phyloP scores from a whole-genome alignment of 2,113 vertebrate species.

The Psilopogon haemacephalus region DNA sequence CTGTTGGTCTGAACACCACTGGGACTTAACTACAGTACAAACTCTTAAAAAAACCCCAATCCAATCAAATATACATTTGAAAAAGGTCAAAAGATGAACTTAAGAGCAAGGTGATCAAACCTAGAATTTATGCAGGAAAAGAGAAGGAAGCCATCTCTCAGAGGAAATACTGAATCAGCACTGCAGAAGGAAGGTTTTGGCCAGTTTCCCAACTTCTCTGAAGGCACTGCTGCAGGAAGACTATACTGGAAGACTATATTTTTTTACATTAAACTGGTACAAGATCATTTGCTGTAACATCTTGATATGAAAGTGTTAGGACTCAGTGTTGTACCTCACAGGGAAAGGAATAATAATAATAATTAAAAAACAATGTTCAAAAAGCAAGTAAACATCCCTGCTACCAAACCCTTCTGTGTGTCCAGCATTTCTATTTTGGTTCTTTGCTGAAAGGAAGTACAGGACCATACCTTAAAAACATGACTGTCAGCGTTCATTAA shows the following conservation, averaged over 20 bases:
- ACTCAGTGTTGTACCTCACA: not conserved
- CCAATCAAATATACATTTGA: not conserved
- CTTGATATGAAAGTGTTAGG: not conserved
- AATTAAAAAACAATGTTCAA: not conserved
- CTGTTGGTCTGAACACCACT: not conserved
- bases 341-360: not conserved
- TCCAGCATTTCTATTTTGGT: slow-evolving; percentile 46
- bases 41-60: not conserved
- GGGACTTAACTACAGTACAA: not conserved
- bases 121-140: not conserved
- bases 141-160: not conserved
- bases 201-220: not conserved
- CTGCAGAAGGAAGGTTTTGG: not conserved
- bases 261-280: not conserved
- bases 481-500: slow-evolving; percentile 76
- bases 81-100: slow-evolving; percentile 4
- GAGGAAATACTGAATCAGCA: not conserved
- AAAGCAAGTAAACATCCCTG: not conserved
- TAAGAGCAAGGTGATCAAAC: not conserved
- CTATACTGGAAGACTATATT: not conserved
- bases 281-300: slow-evolving; percentile 1
- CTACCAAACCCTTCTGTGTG: not conserved
- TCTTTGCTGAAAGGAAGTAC: slow-evolving; percentile 46
- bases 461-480: slow-evolving; percentile 65
- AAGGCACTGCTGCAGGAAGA: not conserved